A percentile compares a stretch with the other conserved stretches of the same genome.
Conservation (phyloP, 2,888 invertebrate species). For the Peribatodes rhomboidaria region DNA sequence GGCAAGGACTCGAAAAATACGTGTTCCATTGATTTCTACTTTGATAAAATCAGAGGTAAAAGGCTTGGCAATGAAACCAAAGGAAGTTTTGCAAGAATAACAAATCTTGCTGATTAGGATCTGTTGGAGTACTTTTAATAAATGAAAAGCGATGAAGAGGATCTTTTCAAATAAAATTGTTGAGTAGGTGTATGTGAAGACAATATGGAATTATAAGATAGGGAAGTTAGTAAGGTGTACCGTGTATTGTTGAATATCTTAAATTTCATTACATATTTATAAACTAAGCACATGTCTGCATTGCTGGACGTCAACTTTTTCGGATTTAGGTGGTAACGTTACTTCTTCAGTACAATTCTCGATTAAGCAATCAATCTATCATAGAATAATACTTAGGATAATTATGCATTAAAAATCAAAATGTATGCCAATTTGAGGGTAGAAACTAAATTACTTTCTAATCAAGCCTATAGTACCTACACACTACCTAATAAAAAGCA, state of each 20-base stretch:
- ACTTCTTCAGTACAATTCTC: background rate
- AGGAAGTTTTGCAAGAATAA: constrained; percentile 16
- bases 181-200: background rate
- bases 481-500: background rate
- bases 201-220: background rate
- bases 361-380: background rate
- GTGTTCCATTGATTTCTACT: constrained; percentile 59
- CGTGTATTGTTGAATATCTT: too few species aligned
- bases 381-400: too few species aligned
- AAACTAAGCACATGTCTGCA: too few species aligned
- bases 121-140: background rate
- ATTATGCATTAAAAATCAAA: background rate
- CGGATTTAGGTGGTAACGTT: background rate
- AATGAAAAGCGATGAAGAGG: background rate
- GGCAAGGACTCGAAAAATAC: constrained; percentile 74
- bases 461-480: background rate
- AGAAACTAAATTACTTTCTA: background rate
- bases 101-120: constrained; percentile 22
- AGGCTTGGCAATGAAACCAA: constrained; percentile 26
- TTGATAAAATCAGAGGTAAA: constrained; percentile 22
- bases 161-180: background rate
- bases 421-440: background rate
- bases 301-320: background rate
- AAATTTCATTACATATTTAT: background rate
- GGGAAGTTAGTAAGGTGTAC: background rate